A percentile compares a stretch with the other conserved stretches of the same genome.
Conservation (phyloP, 2,888 invertebrate species). For the Patella ulyssiponensis region DNA sequence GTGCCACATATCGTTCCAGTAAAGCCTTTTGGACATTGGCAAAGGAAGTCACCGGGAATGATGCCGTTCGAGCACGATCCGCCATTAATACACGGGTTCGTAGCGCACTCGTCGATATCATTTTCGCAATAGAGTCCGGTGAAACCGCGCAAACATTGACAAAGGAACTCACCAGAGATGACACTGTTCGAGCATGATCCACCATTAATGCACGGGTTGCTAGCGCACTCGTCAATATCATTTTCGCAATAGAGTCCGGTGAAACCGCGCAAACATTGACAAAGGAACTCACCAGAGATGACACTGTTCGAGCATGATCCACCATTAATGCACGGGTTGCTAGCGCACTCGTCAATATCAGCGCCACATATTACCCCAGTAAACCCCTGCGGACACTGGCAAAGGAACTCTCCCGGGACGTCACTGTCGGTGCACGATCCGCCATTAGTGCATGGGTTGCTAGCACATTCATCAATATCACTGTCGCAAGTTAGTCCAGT, state of each 20-base stretch:
- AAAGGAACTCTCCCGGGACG: no score
- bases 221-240: conserved; percentile 91
- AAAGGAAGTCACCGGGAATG: conserved; percentile 50
- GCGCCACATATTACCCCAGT: conserved; percentile 41
- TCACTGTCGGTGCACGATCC: conserved; percentile 69
- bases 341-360: conserved; percentile 61
- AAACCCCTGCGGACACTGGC: conserved; percentile 35
- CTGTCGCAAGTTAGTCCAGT: conserved; percentile 79
- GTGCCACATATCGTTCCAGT: neutral
- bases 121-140: conserved; percentile 95
- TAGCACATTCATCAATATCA: conserved; percentile 94
- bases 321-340: conserved; percentile 68
- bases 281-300: conserved; percentile 71
- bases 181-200: conserved; percentile 66
- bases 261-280: conserved; percentile 99
- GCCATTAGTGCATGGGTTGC: conserved; percentile 80
- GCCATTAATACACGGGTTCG: conserved; percentile 73
- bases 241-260: conserved; percentile 92
- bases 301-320: conserved; percentile 45
- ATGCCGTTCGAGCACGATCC: conserved; percentile 60
- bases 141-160: conserved; percentile 66
- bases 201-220: conserved; percentile 68
- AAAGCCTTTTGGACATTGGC: conserved; percentile 63
- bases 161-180: conserved; percentile 74
- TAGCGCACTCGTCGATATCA: conserved; percentile 93